These are phyloP conservation scores for Pomatostomus ruficeps DNA, from an alignment of 2,113 vertebrate genomes.

Conservation along the genomic window DNA sequence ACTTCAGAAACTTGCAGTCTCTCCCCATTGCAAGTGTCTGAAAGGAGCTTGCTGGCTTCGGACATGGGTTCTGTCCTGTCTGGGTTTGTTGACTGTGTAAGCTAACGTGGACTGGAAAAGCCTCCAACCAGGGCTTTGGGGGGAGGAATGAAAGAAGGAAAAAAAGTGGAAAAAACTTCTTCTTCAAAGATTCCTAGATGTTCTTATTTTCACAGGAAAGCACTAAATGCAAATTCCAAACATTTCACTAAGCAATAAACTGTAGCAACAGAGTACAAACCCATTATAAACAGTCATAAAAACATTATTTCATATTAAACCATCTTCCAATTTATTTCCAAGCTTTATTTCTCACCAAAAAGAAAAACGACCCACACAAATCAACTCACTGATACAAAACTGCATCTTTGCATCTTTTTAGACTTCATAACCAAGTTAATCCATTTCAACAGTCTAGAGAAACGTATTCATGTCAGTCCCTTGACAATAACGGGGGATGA, in stretches of 20 bases:
- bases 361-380: neutral
- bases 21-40: neutral
- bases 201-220: neutral
- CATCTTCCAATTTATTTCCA: neutral
- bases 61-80: neutral
- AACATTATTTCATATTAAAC: neutral
- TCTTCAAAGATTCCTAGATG: neutral
- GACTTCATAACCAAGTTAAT: neutral
- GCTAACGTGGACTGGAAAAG: neutral
- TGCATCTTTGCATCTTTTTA: neutral
- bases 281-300: neutral
- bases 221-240: neutral
- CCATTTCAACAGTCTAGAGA: neutral
- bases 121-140: accelerated
- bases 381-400: neutral
- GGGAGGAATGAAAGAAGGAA: too few relatives aligned
- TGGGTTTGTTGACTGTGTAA: neutral
- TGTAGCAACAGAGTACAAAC: neutral
- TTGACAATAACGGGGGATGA: neutral
- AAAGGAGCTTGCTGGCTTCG: neutral
- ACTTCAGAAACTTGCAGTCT: neutral
- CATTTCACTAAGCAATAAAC: neutral
- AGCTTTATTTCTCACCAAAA: neutral
- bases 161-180: neutral
- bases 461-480: neutral